Conservation (phyloP, 1,140 invertebrate species). For the Laupala kohalensis region DNA sequence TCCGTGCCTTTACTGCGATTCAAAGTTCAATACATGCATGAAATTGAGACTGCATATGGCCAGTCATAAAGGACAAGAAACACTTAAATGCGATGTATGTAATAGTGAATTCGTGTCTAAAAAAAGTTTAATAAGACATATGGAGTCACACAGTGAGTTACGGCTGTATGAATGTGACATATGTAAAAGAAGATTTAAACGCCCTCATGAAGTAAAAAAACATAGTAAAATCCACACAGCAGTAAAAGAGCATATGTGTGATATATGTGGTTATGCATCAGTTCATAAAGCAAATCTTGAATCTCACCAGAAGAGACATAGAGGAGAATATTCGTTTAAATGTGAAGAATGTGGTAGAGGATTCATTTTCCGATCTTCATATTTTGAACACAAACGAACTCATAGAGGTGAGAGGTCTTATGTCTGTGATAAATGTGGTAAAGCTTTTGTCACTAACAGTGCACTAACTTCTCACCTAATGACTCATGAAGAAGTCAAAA, state of each 20-base stretch:
- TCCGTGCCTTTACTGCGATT: constrained; percentile 24
- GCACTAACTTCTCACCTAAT: constrained; percentile 35
- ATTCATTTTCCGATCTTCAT: constrained; percentile 42
- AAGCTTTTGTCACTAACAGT: constrained; percentile 20
- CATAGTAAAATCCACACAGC: constrained; percentile 35
- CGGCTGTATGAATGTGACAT: constrained; percentile 33
- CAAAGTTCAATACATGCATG: constrained; percentile 31
- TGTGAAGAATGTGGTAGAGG: constrained; percentile 58
- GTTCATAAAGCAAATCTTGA: constrained; percentile 29
- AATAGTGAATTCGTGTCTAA: constrained; percentile 7
- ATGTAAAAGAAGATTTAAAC: constrained; percentile 33
- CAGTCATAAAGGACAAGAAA: constrained; percentile 26
- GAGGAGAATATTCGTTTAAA: constrained; percentile 25
- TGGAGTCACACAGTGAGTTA: constrained; percentile 24
- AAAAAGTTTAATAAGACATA: constrained; percentile 8
- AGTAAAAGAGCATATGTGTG: constrained; percentile 47
- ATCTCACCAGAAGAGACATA: constrained; percentile 30
- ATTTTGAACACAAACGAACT: constrained; percentile 38
- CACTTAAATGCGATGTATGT: constrained; percentile 4
- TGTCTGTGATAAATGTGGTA: constrained; percentile 14
- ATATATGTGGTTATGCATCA: constrained; percentile 32
- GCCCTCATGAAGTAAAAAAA: constrained; percentile 31
- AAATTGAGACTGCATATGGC: constrained; percentile 28
- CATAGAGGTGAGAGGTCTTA: constrained; percentile 19
- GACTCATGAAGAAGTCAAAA: constrained; percentile 40